Percentiles rank a stretch among this genome's conserved stretches.
These are phyloP conservation scores for Pyrgus malvae DNA, from an alignment of 2,888 invertebrate genomes.

Conservation along the genomic window DNA sequence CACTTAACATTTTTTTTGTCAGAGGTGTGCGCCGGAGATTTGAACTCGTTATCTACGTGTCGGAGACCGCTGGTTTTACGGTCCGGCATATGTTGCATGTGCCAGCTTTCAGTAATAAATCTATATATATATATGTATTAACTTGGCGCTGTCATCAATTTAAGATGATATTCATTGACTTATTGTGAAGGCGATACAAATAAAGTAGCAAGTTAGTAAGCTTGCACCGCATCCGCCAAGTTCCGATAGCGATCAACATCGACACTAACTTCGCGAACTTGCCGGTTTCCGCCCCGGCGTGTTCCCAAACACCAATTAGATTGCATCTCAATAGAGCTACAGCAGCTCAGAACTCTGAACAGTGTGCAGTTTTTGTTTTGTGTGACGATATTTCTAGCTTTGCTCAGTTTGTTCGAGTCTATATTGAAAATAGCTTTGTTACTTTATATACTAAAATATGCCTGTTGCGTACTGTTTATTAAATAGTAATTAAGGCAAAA, in stretches of 20 bases:
- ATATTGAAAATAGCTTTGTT: no score
- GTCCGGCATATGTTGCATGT: no score
- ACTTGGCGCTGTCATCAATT: no score
- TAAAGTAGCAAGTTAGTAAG: constrained; percentile 59
- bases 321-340: constrained; percentile 17
- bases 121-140: no score
- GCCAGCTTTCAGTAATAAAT: no score
- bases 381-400: constrained; percentile 6
- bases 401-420: background rate
- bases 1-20: no score
- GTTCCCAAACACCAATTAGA: constrained; percentile 21
- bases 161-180: constrained; percentile 1
- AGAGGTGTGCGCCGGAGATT: no score
- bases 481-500: no score
- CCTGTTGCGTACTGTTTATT: no score
- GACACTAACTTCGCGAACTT: constrained; percentile 60
- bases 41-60: no score
- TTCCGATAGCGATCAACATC: constrained; percentile 60
- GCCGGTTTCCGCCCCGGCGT: constrained; percentile 17
- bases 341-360: constrained; percentile 5
- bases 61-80: no score
- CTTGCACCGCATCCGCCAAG: constrained; percentile 71
- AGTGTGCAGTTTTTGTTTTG: constrained; percentile 2
- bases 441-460: no score
- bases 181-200: constrained; percentile 2